Evolutionary conservation across 1,140 invertebrate genomes (phyloP).

Genomic region (Phthorimaea operculella): DNA sequence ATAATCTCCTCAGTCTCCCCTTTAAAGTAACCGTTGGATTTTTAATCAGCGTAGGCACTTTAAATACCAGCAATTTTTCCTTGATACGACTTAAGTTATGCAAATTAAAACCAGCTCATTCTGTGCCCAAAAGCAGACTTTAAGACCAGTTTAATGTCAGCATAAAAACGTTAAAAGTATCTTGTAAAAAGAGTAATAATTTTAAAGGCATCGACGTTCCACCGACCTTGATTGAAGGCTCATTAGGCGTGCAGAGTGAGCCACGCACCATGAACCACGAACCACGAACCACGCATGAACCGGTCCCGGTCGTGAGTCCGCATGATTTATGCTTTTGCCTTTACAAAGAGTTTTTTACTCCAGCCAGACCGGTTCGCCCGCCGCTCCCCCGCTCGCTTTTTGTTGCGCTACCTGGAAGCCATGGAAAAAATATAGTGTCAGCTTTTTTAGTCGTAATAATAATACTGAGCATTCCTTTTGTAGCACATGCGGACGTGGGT

Average conservation of each 20-base stretch:
- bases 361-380: constrained; percentile 49
- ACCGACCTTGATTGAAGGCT: constrained; percentile 64
- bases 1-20: constrained; percentile 13
- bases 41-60: not conserved
- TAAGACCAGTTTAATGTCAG: not conserved
- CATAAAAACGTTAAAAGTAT: constrained; percentile 12
- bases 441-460: constrained; percentile 59
- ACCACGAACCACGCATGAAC: constrained; percentile 47
- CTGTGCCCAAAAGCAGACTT: not conserved
- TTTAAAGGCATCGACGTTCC: constrained; percentile 25
- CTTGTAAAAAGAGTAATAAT: constrained; percentile 30
- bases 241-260: constrained; percentile 49
- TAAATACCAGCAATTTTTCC: not conserved
- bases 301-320: constrained; percentile 51
- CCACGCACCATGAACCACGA: constrained; percentile 25
- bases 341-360: constrained; percentile 49
- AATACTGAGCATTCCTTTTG: constrained; percentile 64
- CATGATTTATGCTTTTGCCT: constrained; percentile 59
- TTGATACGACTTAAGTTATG: not conserved
- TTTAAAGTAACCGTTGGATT: not conserved
- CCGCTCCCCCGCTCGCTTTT: constrained; percentile 35
- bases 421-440: constrained; percentile 56
- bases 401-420: constrained; percentile 59
- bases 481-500: constrained; percentile 56
- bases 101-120: not conserved